These are phyloP conservation scores for Scaptomyza montana DNA, from an alignment of 1,140 invertebrate species.

Conservation along the genomic window DNA sequence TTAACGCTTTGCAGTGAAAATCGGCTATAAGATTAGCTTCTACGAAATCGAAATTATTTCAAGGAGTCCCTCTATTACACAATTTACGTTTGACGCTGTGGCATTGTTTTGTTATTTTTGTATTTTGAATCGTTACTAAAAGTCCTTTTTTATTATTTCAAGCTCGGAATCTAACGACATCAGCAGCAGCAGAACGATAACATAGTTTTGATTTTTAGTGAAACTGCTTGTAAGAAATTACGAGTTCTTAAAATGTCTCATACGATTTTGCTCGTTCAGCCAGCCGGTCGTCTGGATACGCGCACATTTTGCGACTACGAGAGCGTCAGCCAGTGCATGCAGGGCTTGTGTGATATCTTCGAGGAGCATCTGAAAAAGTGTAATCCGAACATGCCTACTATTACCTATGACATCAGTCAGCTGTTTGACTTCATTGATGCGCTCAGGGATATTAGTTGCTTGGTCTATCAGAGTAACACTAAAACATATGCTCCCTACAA, in stretches of 20 bases:
- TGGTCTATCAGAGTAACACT: slow-evolving; percentile 97
- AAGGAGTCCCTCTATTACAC: too few species aligned
- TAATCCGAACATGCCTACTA: slow-evolving; percentile 97
- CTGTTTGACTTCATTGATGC: slow-evolving; percentile 99
- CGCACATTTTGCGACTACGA: slow-evolving; percentile 98
- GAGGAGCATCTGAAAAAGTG: slow-evolving; percentile 96
- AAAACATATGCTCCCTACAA: slow-evolving; percentile 99
- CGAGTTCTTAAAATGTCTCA: slow-evolving; percentile 87
- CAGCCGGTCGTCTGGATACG: slow-evolving; percentile 93
- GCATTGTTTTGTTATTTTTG: too few species aligned
- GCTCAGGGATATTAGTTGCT: slow-evolving; percentile 96
- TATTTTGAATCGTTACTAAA: too few species aligned
- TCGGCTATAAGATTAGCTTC: too few species aligned
- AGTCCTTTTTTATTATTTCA: too few species aligned
- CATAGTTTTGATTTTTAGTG: too few species aligned
- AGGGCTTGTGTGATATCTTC: slow-evolving; percentile 97
- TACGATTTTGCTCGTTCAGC: slow-evolving; percentile 97
- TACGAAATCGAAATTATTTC: too few species aligned
- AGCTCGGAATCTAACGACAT: too few species aligned
- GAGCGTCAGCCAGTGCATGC: slow-evolving; percentile 97
- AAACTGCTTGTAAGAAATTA: neutral
- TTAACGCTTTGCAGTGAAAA: too few species aligned
- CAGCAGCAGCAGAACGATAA: too few species aligned
- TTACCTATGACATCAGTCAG: slow-evolving; percentile 99
- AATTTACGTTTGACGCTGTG: too few species aligned